Base-by-base conservation (phyloP, 2,888 invertebrate genomes). In the Diarsia mendica region DNA sequence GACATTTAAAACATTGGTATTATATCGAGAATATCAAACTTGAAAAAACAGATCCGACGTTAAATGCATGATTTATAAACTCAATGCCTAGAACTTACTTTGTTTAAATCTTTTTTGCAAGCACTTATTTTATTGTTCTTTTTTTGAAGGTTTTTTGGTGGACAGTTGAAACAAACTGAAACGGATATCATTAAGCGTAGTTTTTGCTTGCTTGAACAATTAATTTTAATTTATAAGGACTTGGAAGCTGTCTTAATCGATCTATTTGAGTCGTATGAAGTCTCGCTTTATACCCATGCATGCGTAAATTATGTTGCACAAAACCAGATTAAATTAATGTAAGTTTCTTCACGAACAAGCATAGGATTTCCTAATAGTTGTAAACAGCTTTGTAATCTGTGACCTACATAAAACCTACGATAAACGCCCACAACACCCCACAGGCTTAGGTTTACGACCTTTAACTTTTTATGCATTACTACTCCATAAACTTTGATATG, bases 321-420 rank as follows among this genome's bases (percentile, higher is more conserved):
- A 13, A 33, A 18, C n/a, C 61, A 39, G 61, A 66, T 66, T 58
- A 60, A 77, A 66, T 71, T 58, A 68, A 68, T 33, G 5, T 60
- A 55, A 68, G 60, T 64, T 64, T 51, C 61, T 65, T n/a, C 49
- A 48, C n/a, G 33, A 64, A 76, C 70, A 79, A 74, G 65, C 72
- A 75, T 74, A 82, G 82, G 46, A 63, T 82, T 73, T 69, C 77
- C 13, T 77, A 75, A 75, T 80, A 69, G 61, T 79, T 72, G 53
- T 58, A 82, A 86, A 89, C 85, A 77, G 84, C 85, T 84, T 79
- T 85, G 81, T 87, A 84, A 88, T 87, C 81, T 80, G 82, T 89
- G 88, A 89, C 90, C 90, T 85, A 90, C 90, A 88, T 89, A 84
- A 85, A 89, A 83, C 86, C 86, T 85, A 78, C 78, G 72, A 58